Evolutionary conservation across 1,140 invertebrate species (phyloP).

Genomic region (Habropoda laboriosa): DNA sequence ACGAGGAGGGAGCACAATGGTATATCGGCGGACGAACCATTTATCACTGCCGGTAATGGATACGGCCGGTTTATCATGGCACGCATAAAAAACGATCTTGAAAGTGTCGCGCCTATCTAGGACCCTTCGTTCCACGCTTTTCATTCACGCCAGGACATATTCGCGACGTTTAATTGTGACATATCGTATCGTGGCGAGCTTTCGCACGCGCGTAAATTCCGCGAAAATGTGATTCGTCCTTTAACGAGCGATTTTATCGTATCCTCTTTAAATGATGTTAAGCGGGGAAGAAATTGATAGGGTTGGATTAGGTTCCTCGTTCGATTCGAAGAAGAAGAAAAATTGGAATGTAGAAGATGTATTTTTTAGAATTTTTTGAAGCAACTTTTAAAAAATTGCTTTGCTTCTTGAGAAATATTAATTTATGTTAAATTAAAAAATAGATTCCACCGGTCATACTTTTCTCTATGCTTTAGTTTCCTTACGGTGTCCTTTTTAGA

Average conservation of each 20-base stretch:
- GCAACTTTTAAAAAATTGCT: too few species aligned
- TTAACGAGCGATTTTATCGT: background rate
- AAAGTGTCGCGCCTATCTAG: conserved; percentile 34
- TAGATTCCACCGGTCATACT: too few species aligned
- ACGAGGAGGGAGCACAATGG: background rate
- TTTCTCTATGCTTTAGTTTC: too few species aligned
- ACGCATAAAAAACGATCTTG: conserved; percentile 38
- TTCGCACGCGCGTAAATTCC: background rate
- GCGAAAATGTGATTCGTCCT: too few species aligned
- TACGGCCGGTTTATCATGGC: conserved; percentile 44
- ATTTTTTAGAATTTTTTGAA: too few species aligned
- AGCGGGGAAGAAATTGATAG: background rate
- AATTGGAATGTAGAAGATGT: too few species aligned
- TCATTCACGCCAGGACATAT: conserved; percentile 6
- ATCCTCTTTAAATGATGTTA: background rate
- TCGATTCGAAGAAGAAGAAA: too few species aligned
- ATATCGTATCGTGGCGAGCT: background rate
- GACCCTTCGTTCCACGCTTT: background rate
- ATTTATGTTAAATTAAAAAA: too few species aligned
- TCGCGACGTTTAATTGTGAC: conserved; percentile 33
- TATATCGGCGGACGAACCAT: conserved; percentile 5
- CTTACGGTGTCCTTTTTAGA: too few species aligned
- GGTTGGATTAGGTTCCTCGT: too few species aligned
- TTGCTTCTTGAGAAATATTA: too few species aligned
- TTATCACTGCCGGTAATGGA: conserved; percentile 47